Percentiles rank a stretch among this genome's conserved stretches.
These are phyloP conservation scores for Coreius guichenoti DNA, from an alignment of 2,797 vertebrate genomes.

Conservation along the genomic window DNA sequence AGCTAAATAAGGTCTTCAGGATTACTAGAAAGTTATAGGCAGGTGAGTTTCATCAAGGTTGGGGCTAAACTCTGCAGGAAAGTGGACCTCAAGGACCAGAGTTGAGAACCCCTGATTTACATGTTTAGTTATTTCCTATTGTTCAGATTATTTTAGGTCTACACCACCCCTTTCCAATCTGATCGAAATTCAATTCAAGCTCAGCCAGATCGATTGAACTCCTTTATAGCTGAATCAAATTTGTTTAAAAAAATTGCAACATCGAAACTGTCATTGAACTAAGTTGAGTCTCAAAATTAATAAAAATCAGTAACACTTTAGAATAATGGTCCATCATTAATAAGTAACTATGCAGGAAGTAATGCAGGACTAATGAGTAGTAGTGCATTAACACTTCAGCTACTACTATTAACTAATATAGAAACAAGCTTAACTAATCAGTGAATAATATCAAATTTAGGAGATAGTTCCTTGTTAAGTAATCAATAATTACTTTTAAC, in stretches of 20 bases:
- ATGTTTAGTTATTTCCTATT: background rate
- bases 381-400: too few relatives aligned
- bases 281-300: background rate
- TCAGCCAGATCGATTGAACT: background rate
- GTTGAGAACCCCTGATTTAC: background rate
- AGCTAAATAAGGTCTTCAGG: background rate
- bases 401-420: too few relatives aligned
- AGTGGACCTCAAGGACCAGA: too few relatives aligned
- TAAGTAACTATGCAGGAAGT: too few relatives aligned
- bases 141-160: background rate
- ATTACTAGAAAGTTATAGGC: background rate
- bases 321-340: too few relatives aligned
- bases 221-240: background rate
- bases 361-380: too few relatives aligned
- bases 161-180: background rate
- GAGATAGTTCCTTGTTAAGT: too few relatives aligned
- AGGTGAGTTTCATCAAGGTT: background rate
- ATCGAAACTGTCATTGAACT: background rate
- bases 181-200: background rate
- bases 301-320: background rate
- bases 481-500: too few relatives aligned
- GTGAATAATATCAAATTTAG: too few relatives aligned
- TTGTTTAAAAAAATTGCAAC: background rate
- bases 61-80: background rate
- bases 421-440: too few relatives aligned